Evolutionary conservation across 2,113 vertebrate species (phyloP).

Genomic region (Chionomys nivalis): DNA sequence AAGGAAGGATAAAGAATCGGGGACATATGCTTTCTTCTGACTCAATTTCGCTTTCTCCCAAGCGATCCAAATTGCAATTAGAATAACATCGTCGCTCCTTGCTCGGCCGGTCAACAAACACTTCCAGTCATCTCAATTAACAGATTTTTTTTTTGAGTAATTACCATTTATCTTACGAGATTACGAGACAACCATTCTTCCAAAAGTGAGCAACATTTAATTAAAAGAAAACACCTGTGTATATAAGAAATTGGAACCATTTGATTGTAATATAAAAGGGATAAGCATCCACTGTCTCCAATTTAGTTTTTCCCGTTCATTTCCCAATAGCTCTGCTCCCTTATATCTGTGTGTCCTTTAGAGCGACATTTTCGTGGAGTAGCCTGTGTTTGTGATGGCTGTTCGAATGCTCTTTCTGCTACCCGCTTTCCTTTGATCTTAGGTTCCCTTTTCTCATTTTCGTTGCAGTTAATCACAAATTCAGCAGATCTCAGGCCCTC

Average conservation of each 20-base stretch:
- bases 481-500: background rate
- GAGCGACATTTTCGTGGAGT: slow-evolving; percentile 33
- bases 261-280: background rate
- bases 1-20: slow-evolving; percentile 36
- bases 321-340: background rate
- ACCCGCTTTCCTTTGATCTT: slow-evolving; percentile 16
- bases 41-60: slow-evolving; percentile 49
- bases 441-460: background rate
- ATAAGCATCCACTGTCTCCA: background rate
- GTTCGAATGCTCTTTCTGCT: slow-evolving; percentile 9
- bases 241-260: background rate
- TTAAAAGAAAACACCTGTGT: slow-evolving; percentile 10
- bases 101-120: slow-evolving; percentile 36
- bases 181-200: slow-evolving; percentile 43
- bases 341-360: background rate
- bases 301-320: slow-evolving; percentile 50
- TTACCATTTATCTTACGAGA: slow-evolving; percentile 45
- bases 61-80: slow-evolving; percentile 41
- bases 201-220: slow-evolving; percentile 40
- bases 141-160: slow-evolving; percentile 31
- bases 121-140: slow-evolving; percentile 16
- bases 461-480: slow-evolving; percentile 6
- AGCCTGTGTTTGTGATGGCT: slow-evolving; percentile 35
- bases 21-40: slow-evolving; percentile 53
- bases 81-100: slow-evolving; percentile 54